phyloP scores from a whole-genome alignment of 2,113 vertebrate species.

The Planiliza haematocheilus region DNA sequence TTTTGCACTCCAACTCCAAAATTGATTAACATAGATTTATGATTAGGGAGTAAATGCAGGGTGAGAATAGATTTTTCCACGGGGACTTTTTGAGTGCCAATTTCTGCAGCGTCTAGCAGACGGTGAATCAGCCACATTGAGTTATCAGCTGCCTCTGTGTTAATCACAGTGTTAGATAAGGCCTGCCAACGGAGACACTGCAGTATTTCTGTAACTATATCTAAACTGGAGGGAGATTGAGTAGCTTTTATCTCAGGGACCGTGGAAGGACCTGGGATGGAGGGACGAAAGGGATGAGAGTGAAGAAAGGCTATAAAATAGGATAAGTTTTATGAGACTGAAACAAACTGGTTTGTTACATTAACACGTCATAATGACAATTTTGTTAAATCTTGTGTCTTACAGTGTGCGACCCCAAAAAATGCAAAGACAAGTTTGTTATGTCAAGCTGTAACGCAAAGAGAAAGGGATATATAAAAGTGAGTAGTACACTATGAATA shows the following conservation, averaged over 20 bases:
- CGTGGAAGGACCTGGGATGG: background rate
- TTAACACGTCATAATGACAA: background rate
- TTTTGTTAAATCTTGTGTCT: background rate
- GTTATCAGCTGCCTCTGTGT: conserved; percentile 56
- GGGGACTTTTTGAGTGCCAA: conserved; percentile 33
- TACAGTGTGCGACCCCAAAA: background rate
- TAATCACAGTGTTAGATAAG: conserved; percentile 65
- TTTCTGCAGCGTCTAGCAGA: conserved; percentile 34
- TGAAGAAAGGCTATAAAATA: background rate
- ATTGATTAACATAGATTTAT: conserved; percentile 44
- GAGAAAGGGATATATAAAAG: background rate
- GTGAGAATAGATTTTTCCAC: conserved; percentile 23
- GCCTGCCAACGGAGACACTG: conserved; percentile 46
- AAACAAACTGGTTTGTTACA: conserved; percentile 3
- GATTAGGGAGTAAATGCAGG: conserved; percentile 20
- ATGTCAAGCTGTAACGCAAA: background rate
- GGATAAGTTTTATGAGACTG: background rate
- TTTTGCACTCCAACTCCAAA: conserved; percentile 17
- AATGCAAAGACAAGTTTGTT: background rate
- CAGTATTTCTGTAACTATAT: conserved; percentile 61
- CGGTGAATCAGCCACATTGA: conserved; percentile 49
- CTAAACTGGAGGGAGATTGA: conserved; percentile 33
- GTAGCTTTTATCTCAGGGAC: conserved; percentile 35
- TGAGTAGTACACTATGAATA: background rate
- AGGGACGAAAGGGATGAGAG: background rate